Conservation (phyloP, 1,140 invertebrate genomes). For the Ceratoteleas bidentatus region DNA sequence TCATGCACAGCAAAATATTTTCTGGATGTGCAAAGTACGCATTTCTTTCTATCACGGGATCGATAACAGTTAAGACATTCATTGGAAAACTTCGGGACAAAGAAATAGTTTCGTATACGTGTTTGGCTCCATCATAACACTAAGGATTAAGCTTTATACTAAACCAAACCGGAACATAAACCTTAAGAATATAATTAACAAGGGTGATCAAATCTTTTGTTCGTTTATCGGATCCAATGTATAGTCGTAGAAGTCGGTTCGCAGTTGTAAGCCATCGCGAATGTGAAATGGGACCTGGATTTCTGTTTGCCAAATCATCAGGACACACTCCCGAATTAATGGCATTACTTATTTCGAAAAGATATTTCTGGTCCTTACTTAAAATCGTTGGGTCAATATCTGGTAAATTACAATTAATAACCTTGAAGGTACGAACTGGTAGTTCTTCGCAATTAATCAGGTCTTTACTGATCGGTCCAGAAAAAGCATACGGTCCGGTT, state of each 20-base stretch:
- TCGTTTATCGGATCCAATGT: conserved; percentile 60
- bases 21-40: conserved; percentile 17
- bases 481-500: too few species aligned
- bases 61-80: not conserved
- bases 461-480: too few species aligned
- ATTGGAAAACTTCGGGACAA: conserved; percentile 32
- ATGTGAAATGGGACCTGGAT: conserved; percentile 66
- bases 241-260: conserved; percentile 67
- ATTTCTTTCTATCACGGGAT: conserved; percentile 15
- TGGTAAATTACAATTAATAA: too few species aligned
- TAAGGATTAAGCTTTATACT: conserved; percentile 61
- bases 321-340: not conserved
- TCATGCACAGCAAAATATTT: conserved; percentile 20
- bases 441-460: too few species aligned
- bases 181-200: conserved; percentile 66
- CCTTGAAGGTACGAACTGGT: too few species aligned
- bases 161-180: conserved; percentile 73
- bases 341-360: not conserved
- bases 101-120: conserved; percentile 46
- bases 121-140: conserved; percentile 65
- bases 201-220: conserved; percentile 53
- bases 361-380: too few species aligned
- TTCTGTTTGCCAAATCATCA: conserved; percentile 51
- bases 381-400: too few species aligned
- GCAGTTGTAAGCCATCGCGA: conserved; percentile 70